These are phyloP conservation scores for Tenthredo livida DNA, from an alignment of 2,888 invertebrate genomes.

Conservation along the genomic window DNA sequence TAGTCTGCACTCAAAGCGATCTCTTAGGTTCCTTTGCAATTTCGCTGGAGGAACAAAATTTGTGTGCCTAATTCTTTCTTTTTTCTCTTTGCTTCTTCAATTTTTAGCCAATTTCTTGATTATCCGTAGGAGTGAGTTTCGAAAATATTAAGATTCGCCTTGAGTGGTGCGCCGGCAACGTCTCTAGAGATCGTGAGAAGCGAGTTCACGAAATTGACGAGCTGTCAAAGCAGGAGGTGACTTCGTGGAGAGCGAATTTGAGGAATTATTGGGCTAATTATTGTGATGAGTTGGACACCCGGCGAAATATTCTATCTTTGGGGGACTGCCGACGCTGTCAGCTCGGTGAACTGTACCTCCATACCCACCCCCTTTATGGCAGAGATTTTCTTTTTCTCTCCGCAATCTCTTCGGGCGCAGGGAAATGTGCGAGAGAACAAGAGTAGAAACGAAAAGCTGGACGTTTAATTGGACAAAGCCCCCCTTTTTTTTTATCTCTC, in stretches of 20 bases:
- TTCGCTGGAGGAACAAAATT: background rate
- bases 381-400: conserved; percentile 63
- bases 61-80: background rate
- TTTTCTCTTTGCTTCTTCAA: background rate
- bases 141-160: background rate
- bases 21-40: background rate
- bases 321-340: background rate
- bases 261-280: conserved; percentile 77
- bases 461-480: conserved; percentile 78
- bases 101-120: background rate
- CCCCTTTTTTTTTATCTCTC: conserved; percentile 43
- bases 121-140: background rate
- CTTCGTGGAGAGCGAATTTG: conserved; percentile 57
- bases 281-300: conserved; percentile 74
- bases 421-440: conserved; percentile 74
- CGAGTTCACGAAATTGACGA: conserved; percentile 63
- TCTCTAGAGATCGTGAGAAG: conserved; percentile 43
- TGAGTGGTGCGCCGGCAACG: background rate
- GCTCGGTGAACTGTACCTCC: conserved; percentile 17
- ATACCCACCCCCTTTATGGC: conserved; percentile 47
- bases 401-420: conserved; percentile 71
- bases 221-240: conserved; percentile 60
- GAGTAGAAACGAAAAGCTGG: conserved; percentile 72
- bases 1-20: background rate
- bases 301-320: conserved; percentile 66